Conservation (phyloP, 2,797 vertebrate genomes). For the Sebastes oblongus region DNA sequence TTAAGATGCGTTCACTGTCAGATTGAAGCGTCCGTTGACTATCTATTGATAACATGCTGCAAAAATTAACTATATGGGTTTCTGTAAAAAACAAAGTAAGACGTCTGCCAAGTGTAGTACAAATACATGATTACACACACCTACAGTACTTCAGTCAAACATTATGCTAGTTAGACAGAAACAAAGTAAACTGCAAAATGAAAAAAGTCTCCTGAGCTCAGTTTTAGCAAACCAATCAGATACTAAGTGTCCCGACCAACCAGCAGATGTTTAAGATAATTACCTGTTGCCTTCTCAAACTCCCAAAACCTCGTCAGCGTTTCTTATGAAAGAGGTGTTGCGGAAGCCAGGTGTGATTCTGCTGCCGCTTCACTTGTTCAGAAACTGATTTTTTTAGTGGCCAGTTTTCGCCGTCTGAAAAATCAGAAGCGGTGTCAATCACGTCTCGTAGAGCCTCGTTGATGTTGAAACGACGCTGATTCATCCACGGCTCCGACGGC, state of each 20-base stretch:
- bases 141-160: not conserved
- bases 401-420: not conserved
- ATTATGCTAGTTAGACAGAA: not conserved
- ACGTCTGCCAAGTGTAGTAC: constrained; percentile 16
- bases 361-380: not conserved
- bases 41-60: no score
- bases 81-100: no score
- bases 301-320: not conserved
- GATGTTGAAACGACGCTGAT: not conserved
- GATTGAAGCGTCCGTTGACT: no score
- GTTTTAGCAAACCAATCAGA: not conserved
- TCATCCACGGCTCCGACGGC: not conserved
- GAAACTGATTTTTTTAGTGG: not conserved
- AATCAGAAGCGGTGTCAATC: not conserved
- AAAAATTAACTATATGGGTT: no score
- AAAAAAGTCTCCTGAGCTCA: not conserved
- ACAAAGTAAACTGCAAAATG: not conserved
- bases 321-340: not conserved
- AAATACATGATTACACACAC: not conserved
- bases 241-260: not conserved
- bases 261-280: not conserved
- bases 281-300: not conserved
- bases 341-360: not conserved
- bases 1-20: no score
- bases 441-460: not conserved